Evolutionary conservation across 2,888 invertebrate genomes (phyloP).

Genomic region (Cephus sareptanus): DNA sequence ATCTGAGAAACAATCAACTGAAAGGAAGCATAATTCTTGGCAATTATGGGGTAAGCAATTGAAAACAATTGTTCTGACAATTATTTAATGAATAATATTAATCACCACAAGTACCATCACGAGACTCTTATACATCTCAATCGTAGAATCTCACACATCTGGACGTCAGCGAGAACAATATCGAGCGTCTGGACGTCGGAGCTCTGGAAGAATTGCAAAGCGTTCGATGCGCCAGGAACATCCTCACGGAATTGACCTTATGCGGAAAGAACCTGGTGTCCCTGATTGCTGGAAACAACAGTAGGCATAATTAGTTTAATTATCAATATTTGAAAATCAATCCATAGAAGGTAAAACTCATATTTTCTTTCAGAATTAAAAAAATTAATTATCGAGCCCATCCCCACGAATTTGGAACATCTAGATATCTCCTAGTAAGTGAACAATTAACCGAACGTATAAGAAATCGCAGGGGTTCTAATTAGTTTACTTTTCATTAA

Average conservation of each 20-base stretch:
- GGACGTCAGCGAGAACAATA: constrained; percentile 86
- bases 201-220: constrained; percentile 82
- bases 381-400: constrained; percentile 75
- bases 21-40: constrained; percentile 88
- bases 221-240: constrained; percentile 82
- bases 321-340: constrained; percentile 30
- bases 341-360: constrained; percentile 15
- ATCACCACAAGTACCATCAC: not conserved
- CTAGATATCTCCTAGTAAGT: constrained; percentile 80
- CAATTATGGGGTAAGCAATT: constrained; percentile 80
- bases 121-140: constrained; percentile 42
- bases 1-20: constrained; percentile 79
- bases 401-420: constrained; percentile 79
- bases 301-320: constrained; percentile 67
- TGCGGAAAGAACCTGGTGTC: constrained; percentile 82
- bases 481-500: not conserved
- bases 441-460: not conserved
- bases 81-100: constrained; percentile 7
- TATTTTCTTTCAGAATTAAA: constrained; percentile 74
- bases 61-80: not conserved
- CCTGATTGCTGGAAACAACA: constrained; percentile 83
- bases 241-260: constrained; percentile 80
- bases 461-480: not conserved
- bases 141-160: constrained; percentile 81
- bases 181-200: constrained; percentile 84